These are phyloP conservation scores for Anoplophora glabripennis DNA, from an alignment of 1,140 invertebrate species.

Conservation along the genomic window DNA sequence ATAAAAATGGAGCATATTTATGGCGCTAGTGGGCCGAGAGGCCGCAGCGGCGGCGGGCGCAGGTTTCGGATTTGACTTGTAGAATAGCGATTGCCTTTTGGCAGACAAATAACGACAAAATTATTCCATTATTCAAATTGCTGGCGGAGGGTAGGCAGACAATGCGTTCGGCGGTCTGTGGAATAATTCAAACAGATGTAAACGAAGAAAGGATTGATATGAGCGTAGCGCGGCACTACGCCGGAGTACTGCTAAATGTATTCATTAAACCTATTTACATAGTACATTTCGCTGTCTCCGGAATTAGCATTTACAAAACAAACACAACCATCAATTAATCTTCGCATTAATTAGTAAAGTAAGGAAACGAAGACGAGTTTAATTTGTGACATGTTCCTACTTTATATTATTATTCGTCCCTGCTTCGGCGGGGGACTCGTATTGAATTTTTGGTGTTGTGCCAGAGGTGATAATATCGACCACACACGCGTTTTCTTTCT, in stretches of 20 bases:
- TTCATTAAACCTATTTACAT: constrained; percentile 40
- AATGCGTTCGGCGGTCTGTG: constrained; percentile 30
- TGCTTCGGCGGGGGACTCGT: no score
- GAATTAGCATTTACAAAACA: constrained; percentile 35
- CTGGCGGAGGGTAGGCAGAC: constrained; percentile 27
- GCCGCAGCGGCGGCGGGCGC: neutral
- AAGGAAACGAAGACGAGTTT: neutral
- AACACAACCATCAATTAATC: constrained; percentile 36
- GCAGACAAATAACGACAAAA: constrained; percentile 36
- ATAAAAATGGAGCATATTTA: constrained; percentile 13
- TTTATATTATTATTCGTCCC: no score
- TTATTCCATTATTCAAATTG: constrained; percentile 37
- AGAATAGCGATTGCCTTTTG: constrained; percentile 35
- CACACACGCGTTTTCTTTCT: no score
- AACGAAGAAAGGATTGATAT: constrained; percentile 41
- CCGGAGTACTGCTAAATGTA: constrained; percentile 29
- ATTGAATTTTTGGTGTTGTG: no score
- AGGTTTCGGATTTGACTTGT: constrained; percentile 28
- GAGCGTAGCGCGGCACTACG: constrained; percentile 20
- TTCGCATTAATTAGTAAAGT: constrained; percentile 29
- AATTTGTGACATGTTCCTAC: no score
- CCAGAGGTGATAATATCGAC: no score
- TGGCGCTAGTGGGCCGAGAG: neutral
- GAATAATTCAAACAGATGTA: constrained; percentile 40
- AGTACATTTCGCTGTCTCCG: constrained; percentile 22